A percentile compares a stretch with the other conserved stretches of the same genome.
Evolutionary conservation across 2,888 invertebrate genomes (phyloP).

Genomic region (Halictus ligatus): DNA sequence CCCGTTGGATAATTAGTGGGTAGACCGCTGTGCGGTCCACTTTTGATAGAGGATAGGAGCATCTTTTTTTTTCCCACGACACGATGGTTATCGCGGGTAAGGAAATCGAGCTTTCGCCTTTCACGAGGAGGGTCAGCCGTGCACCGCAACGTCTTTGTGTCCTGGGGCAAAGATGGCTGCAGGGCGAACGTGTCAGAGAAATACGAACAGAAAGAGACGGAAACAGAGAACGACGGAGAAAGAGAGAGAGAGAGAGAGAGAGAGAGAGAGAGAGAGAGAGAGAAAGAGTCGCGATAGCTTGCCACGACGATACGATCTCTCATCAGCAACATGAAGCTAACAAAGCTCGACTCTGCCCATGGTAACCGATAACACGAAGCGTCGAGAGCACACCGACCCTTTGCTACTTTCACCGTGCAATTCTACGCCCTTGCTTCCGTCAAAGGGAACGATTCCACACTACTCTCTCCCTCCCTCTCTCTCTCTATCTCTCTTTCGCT

Average conservation of each 20-base stretch:
- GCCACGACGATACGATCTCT: slow-evolving; percentile 67
- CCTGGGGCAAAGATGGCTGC: slow-evolving; percentile 25
- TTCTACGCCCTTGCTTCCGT: slow-evolving; percentile 48
- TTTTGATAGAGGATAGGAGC: slow-evolving; percentile 2
- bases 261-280: slow-evolving; percentile 3
- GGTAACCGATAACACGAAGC: slow-evolving; percentile 58
- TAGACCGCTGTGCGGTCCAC: neutral
- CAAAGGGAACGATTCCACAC: slow-evolving; percentile 53
- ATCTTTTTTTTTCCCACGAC: slow-evolving; percentile 2
- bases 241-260: neutral
- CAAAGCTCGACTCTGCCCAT: slow-evolving; percentile 61
- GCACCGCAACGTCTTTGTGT: slow-evolving; percentile 43
- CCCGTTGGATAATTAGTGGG: no score
- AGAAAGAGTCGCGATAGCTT: slow-evolving; percentile 41
- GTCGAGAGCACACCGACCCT: slow-evolving; percentile 42
- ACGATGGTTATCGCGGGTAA: slow-evolving; percentile 47
- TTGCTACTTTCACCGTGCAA: slow-evolving; percentile 58
- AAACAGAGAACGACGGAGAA: neutral
- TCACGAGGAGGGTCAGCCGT: slow-evolving; percentile 28
- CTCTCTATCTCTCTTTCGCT: no score
- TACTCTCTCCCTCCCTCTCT: slow-evolving; percentile 5
- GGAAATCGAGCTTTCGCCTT: slow-evolving; percentile 51
- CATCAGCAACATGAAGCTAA: slow-evolving; percentile 67
- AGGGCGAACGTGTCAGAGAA: neutral
- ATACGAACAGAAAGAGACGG: neutral